Percentiles rank a stretch among this genome's conserved stretches.
Evolutionary conservation across 2,888 invertebrate species (phyloP).

Genomic region (Pecten maximus): DNA sequence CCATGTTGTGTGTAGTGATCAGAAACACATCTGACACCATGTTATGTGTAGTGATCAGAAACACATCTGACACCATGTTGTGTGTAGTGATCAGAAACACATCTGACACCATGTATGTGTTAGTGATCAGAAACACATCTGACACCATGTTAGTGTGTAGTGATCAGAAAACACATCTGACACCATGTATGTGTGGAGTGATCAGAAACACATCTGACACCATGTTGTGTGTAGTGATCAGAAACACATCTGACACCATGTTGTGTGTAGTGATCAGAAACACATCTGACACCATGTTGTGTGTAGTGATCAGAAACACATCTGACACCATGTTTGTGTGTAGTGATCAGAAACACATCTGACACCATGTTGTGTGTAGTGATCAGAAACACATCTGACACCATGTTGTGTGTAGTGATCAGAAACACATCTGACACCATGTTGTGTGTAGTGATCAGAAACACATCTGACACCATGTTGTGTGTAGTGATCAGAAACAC

Average conservation of each 20-base stretch:
- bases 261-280: background rate
- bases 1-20: too few species aligned
- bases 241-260: background rate
- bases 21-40: background rate
- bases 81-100: too few species aligned
- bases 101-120: background rate
- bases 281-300: background rate
- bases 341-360: background rate
- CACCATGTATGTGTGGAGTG: background rate
- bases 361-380: too few species aligned
- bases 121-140: background rate
- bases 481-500: background rate
- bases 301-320: too few species aligned
- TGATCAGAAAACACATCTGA: conserved; percentile 6
- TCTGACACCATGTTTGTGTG: background rate
- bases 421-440: background rate
- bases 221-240: too few species aligned
- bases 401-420: background rate
- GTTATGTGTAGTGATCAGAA: background rate
- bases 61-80: background rate
- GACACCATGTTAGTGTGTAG: too few species aligned
- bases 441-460: too few species aligned
- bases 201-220: background rate
- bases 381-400: conserved; percentile 10
- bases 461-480: background rate